A percentile compares a stretch with the other conserved stretches of the same genome.
These are phyloP conservation scores for Agrilus cyanescens DNA, from an alignment of 2,888 invertebrate species.

Conservation along the genomic window DNA sequence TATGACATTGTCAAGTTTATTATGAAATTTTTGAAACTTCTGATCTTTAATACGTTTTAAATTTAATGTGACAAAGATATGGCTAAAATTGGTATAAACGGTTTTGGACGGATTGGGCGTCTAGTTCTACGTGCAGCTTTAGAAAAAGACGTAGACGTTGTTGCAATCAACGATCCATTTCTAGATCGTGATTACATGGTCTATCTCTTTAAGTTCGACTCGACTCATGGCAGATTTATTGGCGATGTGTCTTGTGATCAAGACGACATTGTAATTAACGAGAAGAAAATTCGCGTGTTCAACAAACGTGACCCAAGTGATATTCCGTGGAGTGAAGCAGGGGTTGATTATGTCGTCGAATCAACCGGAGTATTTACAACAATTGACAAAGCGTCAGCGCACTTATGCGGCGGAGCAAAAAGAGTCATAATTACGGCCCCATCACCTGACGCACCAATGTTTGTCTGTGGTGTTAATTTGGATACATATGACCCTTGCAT, in stretches of 20 bases:
- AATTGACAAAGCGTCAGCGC: slow-evolving; percentile 78
- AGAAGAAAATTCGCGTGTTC: slow-evolving; percentile 76
- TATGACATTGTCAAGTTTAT: too few relatives aligned
- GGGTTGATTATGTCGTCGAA: slow-evolving; percentile 94
- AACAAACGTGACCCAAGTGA: slow-evolving; percentile 65
- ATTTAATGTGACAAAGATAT: not conserved
- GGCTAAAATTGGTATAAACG: slow-evolving; percentile 69
- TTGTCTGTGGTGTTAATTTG: slow-evolving; percentile 92
- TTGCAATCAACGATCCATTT: slow-evolving; percentile 95
- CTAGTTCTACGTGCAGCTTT: slow-evolving; percentile 79
- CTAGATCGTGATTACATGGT: slow-evolving; percentile 96
- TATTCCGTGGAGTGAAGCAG: slow-evolving; percentile 86
- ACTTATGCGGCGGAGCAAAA: slow-evolving; percentile 84
- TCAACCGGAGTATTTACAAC: slow-evolving; percentile 98
- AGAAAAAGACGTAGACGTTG: slow-evolving; percentile 68
- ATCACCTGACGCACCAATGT: slow-evolving; percentile 99
- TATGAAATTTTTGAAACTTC: too few relatives aligned
- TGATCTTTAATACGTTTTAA: too few relatives aligned
- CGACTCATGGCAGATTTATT: slow-evolving; percentile 84
- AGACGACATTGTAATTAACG: slow-evolving; percentile 72
- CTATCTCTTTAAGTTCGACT: slow-evolving; percentile 95
- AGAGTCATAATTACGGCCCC: slow-evolving; percentile 97
- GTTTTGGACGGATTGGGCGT: slow-evolving; percentile 91
- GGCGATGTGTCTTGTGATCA: slow-evolving; percentile 70
- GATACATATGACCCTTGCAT: slow-evolving; percentile 66